Conservation (phyloP, 2,113 vertebrate genomes). For the Dicerorhinus sumatrensis region DNA sequence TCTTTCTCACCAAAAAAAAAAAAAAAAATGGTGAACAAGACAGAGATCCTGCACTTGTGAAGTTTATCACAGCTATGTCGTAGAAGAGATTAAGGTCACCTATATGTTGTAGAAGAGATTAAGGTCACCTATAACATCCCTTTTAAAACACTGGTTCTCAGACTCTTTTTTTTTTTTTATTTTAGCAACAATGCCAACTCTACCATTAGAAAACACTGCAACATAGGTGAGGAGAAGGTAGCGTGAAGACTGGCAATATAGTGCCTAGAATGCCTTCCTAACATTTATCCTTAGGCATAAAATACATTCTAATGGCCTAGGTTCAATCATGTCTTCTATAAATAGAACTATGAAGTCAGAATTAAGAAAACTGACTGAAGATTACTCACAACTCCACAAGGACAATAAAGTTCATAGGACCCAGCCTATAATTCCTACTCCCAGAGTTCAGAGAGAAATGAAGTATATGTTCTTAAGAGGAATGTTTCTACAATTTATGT, state of each 20-base stretch:
- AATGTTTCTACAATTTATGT: background rate
- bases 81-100: background rate
- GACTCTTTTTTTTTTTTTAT: background rate
- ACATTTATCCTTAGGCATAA: background rate
- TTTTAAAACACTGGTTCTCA: background rate
- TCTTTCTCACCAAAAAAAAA: too few relatives aligned
- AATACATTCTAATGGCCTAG: background rate
- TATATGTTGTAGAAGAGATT: background rate
- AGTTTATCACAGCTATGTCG: background rate
- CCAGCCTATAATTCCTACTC: background rate
- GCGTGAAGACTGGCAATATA: background rate
- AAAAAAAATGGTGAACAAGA: background rate
- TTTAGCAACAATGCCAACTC: background rate
- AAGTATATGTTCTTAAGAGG: background rate
- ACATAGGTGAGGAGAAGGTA: background rate
- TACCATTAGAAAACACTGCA: background rate
- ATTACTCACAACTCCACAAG: background rate
- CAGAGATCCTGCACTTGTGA: background rate
- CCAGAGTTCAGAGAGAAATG: background rate
- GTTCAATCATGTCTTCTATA: background rate
- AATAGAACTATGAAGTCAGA: background rate
- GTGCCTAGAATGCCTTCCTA: background rate
- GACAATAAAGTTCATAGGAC: background rate
- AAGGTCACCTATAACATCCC: background rate
- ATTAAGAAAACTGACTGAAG: constrained; percentile 8